Evolutionary conservation across 2,888 invertebrate species (phyloP), one percentile per base, ranked within the genome.

Genomic region (Blomia tropicalis): DNA sequence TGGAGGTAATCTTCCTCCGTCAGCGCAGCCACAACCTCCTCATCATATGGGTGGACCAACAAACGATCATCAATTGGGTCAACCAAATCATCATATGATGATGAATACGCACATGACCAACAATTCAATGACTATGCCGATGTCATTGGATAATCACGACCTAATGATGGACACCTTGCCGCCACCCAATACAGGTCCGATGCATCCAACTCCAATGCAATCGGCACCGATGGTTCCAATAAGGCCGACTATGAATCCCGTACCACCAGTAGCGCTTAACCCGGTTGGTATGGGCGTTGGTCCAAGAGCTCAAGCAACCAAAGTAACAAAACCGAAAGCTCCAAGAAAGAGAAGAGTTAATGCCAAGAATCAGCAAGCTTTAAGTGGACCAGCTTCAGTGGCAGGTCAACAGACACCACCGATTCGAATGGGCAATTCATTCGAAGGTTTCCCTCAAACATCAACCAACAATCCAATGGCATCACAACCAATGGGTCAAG

Each of bases 331-430:
- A 36, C 56, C 56, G 2, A 56, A 56, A 36, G 27, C 56, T 36
- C 25, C 56, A n/a, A 17, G 56, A 56, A 31, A 25, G 29, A 14
- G 56, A 11, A 67, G 41, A 71, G 70, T 5, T 67, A 72, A 1
- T 78, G 79, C 7, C 79, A 79, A 69, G 73, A 51, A 56, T 31
- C 43, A 36, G 2, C 59, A 64, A 23, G 60, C 73, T 72, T 62
- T 63, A 67, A 66, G 63, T 66, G 67, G 72, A 73, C 41, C 73
- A 58, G 72, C 75, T 1, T 73, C 67, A 68, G 53, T 62, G 60
- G 23, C 58, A 41, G 27, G 30, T 41, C 59, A 41, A 60, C 60
- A 59, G 53, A 63, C 47, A 25, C 62, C 60, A 5, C 62, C 62
- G 1, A 58, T 62, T 29, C 62, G 62, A 27, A 62, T 62, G 58